A percentile compares a stretch with the other conserved stretches of the same genome.
phyloP scores from a whole-genome alignment of 2,797 vertebrate species.

The Galagoides demidoff region DNA sequence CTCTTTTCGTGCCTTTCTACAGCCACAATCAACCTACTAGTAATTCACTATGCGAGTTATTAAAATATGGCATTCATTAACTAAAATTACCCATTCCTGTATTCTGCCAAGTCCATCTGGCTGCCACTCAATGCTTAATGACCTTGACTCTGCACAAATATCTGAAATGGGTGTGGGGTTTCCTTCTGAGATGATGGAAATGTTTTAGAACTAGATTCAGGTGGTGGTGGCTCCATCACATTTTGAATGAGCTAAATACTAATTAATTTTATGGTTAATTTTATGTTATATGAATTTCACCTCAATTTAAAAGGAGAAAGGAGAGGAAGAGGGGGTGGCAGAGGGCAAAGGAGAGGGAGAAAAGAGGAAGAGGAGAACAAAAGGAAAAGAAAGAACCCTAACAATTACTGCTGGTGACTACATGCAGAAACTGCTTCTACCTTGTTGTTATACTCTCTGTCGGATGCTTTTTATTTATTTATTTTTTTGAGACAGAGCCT shows the following conservation, averaged over 20 bases:
- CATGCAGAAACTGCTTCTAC: not conserved
- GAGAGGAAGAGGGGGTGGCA: too few relatives aligned
- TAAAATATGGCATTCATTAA: not conserved
- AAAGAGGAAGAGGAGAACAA: not conserved
- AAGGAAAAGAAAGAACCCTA: not conserved
- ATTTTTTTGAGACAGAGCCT: too few relatives aligned
- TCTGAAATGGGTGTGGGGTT: not conserved
- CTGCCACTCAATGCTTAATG: not conserved
- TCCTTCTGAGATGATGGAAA: not conserved
- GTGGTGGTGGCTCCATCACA: not conserved
- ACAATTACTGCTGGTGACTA: not conserved
- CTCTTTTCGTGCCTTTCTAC: not conserved
- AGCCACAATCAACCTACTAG: not conserved
- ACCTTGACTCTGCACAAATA: conserved; percentile 22
- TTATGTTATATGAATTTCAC: not conserved
- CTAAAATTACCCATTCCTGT: conserved; percentile 7
- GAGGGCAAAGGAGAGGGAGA: not conserved
- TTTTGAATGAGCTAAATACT: not conserved
- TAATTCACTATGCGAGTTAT: not conserved
- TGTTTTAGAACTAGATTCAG: not conserved
- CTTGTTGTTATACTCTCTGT: not conserved
- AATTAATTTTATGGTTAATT: not conserved
- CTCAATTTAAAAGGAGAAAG: not conserved
- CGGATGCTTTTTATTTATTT: too few relatives aligned
- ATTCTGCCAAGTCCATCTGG: conserved; percentile 53